Base-by-base conservation (phyloP, 2,888 invertebrate genomes). In the Fragum sueziense region DNA sequence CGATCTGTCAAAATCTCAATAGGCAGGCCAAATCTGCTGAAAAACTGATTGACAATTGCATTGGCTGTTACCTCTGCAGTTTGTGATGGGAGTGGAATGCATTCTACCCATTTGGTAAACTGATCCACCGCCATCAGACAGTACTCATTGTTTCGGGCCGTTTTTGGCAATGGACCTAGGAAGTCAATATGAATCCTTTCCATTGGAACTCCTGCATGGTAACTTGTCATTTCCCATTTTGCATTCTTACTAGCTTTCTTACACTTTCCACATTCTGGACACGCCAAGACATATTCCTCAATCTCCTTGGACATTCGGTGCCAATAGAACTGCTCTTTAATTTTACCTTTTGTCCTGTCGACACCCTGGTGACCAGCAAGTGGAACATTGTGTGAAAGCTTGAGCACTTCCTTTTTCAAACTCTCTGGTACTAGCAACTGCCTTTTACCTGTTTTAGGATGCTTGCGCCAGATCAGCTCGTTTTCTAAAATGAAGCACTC, bases 111-210 rank as follows among this genome's bases (percentile, higher is more conserved):
- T n/a, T n/a, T n/a, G n/a, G n/a, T n/a, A n/a, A n/a, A n/a, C n/a
- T n/a, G n/a, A n/a, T n/a, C n/a, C n/a, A n/a, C n/a, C n/a, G n/a
- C n/a, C n/a, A n/a, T n/a, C n/a, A n/a, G n/a, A n/a, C n/a, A n/a
- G n/a, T n/a, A n/a, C n/a, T n/a, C n/a, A n/a, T n/a, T n/a, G n/a
- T n/a, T n/a, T n/a, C n/a, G n/a, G n/a, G n/a, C n/a, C n/a, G n/a
- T n/a, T n/a, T n/a, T n/a, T n/a, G n/a, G n/a, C n/a, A n/a, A n/a
- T n/a, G n/a, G n/a, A 20, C 71, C 71, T 22, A 71, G 9, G 27
- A 71, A 71, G 22, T 61, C 37, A 22, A 71, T n/a, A 47, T 71
- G 61, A 27, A 71, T 47, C n/a, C 71, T 25, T 29, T 71, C 71
- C 71, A 71, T 71, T 11, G 71, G n/a, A n/a, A n/a, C n/a, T n/a